Percentiles rank a stretch among this genome's conserved stretches.
Conservation (phyloP, 2,888 invertebrate species). For the Euplagia quadripunctaria region DNA sequence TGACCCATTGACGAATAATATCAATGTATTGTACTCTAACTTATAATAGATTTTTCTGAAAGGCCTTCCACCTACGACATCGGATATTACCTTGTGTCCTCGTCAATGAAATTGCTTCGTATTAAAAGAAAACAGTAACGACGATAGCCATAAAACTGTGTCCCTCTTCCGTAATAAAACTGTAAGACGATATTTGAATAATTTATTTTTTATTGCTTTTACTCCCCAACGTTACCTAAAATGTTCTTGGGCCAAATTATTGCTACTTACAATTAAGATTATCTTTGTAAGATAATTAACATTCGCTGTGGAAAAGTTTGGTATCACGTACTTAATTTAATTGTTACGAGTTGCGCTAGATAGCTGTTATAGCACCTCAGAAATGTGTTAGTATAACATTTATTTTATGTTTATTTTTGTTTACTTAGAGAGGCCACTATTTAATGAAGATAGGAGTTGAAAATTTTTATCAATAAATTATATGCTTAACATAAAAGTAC, state of each 20-base stretch:
- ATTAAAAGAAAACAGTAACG: slow-evolving; percentile 18
- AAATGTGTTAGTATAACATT: too few relatives aligned
- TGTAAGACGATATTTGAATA: slow-evolving; percentile 27
- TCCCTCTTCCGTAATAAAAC: slow-evolving; percentile 20
- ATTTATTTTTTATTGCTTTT: slow-evolving; percentile 17
- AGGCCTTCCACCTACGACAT: neutral
- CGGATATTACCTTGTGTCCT: neutral
- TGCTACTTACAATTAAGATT: slow-evolving; percentile 28
- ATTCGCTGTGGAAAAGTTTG: neutral
- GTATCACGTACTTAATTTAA: neutral
- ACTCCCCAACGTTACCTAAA: slow-evolving; percentile 16
- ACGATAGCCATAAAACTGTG: slow-evolving; percentile 20
- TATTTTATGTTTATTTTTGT: too few relatives aligned
- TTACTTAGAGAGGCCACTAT: too few relatives aligned
- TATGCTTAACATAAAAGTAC: neutral
- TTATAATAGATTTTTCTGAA: neutral
- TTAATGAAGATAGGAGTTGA: too few relatives aligned
- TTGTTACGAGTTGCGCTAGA: neutral
- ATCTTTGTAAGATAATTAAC: slow-evolving; percentile 15
- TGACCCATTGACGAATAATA: too few relatives aligned
- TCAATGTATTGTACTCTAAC: neutral
- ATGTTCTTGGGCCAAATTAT: slow-evolving; percentile 24
- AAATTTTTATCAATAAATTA: too few relatives aligned
- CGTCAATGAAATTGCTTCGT: neutral
- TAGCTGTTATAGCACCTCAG: too few relatives aligned